Evolutionary conservation across 2,888 invertebrate species (phyloP).

Genomic region (Liopterus haemorrhoidalis): DNA sequence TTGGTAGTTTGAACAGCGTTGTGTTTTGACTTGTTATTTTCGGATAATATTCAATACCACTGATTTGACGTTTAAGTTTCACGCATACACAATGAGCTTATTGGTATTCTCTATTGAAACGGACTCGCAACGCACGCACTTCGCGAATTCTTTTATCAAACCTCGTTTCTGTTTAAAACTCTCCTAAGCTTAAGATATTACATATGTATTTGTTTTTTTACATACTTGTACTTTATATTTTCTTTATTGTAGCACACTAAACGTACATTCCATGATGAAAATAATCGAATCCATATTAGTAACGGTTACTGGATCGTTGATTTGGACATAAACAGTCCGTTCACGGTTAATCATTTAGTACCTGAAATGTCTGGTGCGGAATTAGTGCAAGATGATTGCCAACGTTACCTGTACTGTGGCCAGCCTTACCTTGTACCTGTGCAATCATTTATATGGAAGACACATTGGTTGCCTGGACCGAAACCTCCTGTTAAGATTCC

Average conservation of each 20-base stretch:
- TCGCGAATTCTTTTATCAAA: too few species aligned
- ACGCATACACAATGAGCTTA: too few species aligned
- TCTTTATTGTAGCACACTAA: slow-evolving; percentile 52
- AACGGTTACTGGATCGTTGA: slow-evolving; percentile 68
- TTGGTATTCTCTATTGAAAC: too few species aligned
- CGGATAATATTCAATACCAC: too few species aligned
- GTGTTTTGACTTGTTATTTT: too few species aligned
- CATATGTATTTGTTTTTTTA: too few species aligned
- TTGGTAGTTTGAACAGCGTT: too few species aligned
- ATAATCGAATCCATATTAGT: slow-evolving; percentile 48
- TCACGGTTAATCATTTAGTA: slow-evolving; percentile 52
- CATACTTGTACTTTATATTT: too few species aligned
- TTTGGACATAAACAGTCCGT: slow-evolving; percentile 68
- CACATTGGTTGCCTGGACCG: slow-evolving; percentile 56
- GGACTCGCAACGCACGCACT: too few species aligned
- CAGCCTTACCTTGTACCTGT: slow-evolving; percentile 75
- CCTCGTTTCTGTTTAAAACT: too few species aligned
- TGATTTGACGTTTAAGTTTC: too few species aligned
- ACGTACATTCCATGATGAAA: slow-evolving; percentile 53
- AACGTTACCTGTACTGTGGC: slow-evolving; percentile 65
- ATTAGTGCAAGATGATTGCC: slow-evolving; percentile 52
- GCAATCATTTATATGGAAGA: slow-evolving; percentile 59
- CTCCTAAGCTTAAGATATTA: too few species aligned
- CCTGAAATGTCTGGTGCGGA: slow-evolving; percentile 49
- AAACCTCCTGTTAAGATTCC: slow-evolving; percentile 49